phyloP scores from a whole-genome alignment of 2,888 invertebrate genomes.

The Drosophila falleni region DNA sequence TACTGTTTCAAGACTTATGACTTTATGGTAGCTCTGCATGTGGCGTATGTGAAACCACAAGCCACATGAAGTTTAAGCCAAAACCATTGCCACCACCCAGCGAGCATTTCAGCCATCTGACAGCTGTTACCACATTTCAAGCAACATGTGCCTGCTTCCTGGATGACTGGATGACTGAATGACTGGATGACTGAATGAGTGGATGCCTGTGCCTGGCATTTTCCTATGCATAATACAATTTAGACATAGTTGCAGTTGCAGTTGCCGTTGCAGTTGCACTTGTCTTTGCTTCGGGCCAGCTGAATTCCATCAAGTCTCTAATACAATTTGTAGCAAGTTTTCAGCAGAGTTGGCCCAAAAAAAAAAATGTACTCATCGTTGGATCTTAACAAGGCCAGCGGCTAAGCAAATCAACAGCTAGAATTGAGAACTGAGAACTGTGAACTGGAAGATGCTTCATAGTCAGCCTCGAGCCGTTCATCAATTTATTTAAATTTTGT shows the following conservation, averaged over 20 bases:
- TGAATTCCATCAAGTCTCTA: constrained; percentile 37
- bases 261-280: constrained; percentile 12
- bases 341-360: constrained; percentile 29
- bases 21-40: not conserved
- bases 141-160: constrained; percentile 16
- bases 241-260: constrained; percentile 25
- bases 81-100: not conserved
- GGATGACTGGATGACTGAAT: not conserved
- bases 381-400: constrained; percentile 35
- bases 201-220: constrained; percentile 15
- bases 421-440: constrained; percentile 4
- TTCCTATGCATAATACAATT: constrained; percentile 62
- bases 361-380: constrained; percentile 29
- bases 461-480: constrained; percentile 43
- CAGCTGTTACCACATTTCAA: constrained; percentile 39
- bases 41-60: constrained; percentile 1
- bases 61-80: constrained; percentile 11
- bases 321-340: constrained; percentile 63
- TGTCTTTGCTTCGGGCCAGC: constrained; percentile 32
- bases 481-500: constrained; percentile 73
- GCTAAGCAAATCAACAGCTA: constrained; percentile 55
- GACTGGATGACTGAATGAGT: constrained; percentile 4
- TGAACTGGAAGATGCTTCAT: constrained; percentile 9
- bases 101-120: constrained; percentile 10
- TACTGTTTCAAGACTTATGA: not conserved